phyloP scores from a whole-genome alignment of 2,888 invertebrate genomes.

The Dasypolia templi region DNA sequence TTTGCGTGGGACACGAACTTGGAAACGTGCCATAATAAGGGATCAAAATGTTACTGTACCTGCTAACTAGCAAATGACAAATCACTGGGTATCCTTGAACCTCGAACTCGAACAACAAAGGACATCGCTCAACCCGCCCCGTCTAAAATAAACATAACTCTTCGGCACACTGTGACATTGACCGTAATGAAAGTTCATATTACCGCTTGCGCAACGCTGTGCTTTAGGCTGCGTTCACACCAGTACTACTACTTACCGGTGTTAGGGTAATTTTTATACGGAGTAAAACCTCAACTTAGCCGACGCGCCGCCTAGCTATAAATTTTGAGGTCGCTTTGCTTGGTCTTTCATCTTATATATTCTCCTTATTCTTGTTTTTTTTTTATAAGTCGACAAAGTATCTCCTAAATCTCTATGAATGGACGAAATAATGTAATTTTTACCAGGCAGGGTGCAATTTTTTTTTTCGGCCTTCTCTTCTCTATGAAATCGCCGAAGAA shows the following conservation, averaged over 20 bases:
- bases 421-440: background rate
- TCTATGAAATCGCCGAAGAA: no score
- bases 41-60: no score
- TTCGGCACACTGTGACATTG: conserved; percentile 77
- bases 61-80: no score
- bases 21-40: no score
- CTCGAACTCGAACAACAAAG: conserved; percentile 36
- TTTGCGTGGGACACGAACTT: no score
- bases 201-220: conserved; percentile 77
- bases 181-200: conserved; percentile 83
- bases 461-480: background rate
- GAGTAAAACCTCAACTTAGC: background rate
- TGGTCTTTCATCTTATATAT: background rate
- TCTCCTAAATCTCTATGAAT: background rate
- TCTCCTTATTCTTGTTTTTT: background rate
- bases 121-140: conserved; percentile 26
- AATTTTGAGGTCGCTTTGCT: background rate
- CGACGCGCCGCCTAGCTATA: background rate
- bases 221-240: conserved; percentile 26
- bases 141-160: conserved; percentile 52
- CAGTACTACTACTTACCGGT: background rate
- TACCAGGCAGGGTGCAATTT: background rate
- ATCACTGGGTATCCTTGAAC: conserved; percentile 57
- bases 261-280: background rate
- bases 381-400: background rate